Base-by-base conservation (phyloP, 2,797 vertebrate genomes). In the Onychomys leucogaster region DNA sequence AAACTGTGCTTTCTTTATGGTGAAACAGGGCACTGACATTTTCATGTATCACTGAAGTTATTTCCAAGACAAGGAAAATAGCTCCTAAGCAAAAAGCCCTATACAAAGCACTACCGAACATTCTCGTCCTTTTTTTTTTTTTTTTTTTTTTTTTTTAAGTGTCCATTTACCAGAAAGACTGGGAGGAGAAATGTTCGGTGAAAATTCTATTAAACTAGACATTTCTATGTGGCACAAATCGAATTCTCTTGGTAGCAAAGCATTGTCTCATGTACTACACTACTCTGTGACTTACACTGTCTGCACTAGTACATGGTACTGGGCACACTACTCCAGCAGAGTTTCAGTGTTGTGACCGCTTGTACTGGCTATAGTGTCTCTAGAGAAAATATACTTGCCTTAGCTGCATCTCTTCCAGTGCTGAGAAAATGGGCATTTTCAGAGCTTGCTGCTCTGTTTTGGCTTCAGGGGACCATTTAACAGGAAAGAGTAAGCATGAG, bases 381-480 rank as follows among this genome's bases (percentile, higher is more conserved):
- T 3, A 63, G 49, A 71, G 43, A 63, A n/a, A 43, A 23, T 67
- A n/a, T 4, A 27, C 85, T 80, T 84, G 19, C 43, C 61, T 89
- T 94, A 86, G 78, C 57, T 73, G 92, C 32, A 4, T 87, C 63
- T 94, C 90, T 82, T 52, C 78, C 41, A 94, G 89, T 52, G 69
- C 89, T 95, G 76, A 94, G 85, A 82, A 96, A 95, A 82, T 19
- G 88, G 81, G 52, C 14, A 12, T 92, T 92, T 96, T 63, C 77
- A 75, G 52, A 65, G 95, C 84, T 88, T 90, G 1, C 77, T 95
- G 77, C 46, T 85, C 88, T 83, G 73, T 93, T 96, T 92, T 43
- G 25, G 27, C 43, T 65, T 91, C 23, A 12, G 75, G 67, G 67
- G 83, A 2, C 9, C 89, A 52, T 59, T 93, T 95, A 71, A 93